Evolutionary conservation across 2,888 invertebrate genomes (phyloP).

Genomic region (Drosophila austrosaltans): DNA sequence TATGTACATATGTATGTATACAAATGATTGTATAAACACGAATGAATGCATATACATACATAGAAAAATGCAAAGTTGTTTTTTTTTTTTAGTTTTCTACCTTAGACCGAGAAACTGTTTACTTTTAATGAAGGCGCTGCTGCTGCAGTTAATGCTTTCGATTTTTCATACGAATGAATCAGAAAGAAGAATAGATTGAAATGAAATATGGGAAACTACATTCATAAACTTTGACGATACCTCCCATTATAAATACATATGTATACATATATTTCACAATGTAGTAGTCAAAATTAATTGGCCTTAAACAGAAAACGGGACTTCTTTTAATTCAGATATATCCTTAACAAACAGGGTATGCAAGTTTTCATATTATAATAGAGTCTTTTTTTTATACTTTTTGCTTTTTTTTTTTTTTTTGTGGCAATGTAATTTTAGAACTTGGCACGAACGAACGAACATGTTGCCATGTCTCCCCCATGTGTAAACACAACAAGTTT

Average conservation of each 20-base stretch:
- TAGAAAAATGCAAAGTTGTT: not conserved
- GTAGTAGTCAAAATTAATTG: not conserved
- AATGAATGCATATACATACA: not conserved
- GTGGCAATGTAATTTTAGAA: constrained; percentile 71
- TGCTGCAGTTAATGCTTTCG: constrained; percentile 45
- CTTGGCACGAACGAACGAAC: constrained; percentile 63
- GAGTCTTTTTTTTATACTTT: constrained; percentile 16
- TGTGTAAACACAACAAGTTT: constrained; percentile 16
- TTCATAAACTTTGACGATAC: not conserved
- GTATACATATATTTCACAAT: not conserved
- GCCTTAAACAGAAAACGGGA: not conserved
- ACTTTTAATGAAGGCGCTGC: constrained; percentile 36
- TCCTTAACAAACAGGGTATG: not conserved
- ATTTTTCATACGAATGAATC: constrained; percentile 59
- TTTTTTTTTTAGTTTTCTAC: not conserved
- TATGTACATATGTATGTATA: not conserved
- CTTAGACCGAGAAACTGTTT: constrained; percentile 21
- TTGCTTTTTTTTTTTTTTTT: constrained; percentile 32
- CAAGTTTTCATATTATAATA: not conserved
- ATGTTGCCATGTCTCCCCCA: constrained; percentile 30
- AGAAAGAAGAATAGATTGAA: constrained; percentile 44
- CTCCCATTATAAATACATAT: not conserved
- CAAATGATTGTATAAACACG: not conserved
- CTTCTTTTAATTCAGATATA: too few species aligned
- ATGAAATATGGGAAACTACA: not conserved